These are phyloP conservation scores for Hypsibius dujardini DNA, from an alignment of 1,140 invertebrate species.

Conservation along the genomic window DNA sequence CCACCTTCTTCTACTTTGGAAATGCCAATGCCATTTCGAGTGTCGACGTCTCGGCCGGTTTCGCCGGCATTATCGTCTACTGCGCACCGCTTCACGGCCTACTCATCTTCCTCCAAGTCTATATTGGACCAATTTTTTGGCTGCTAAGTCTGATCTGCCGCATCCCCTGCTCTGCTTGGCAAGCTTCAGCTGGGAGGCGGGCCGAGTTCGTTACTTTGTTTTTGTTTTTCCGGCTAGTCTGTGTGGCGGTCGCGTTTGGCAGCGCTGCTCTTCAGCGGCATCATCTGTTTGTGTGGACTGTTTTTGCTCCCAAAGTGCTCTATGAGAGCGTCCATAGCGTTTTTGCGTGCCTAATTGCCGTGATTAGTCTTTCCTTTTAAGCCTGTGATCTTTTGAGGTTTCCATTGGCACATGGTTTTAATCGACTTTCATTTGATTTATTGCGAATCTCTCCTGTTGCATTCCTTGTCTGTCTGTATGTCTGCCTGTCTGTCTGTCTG, in stretches of 20 bases:
- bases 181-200: slow-evolving; percentile 18
- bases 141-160: slow-evolving; percentile 23
- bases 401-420: too few species aligned
- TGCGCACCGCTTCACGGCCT: slow-evolving; percentile 43
- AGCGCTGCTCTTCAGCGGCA: slow-evolving; percentile 50
- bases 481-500: too few species aligned
- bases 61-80: slow-evolving; percentile 60
- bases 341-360: too few species aligned
- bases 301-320: slow-evolving; percentile 71
- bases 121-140: slow-evolving; percentile 32
- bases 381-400: too few species aligned
- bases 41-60: slow-evolving; percentile 69
- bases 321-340: slow-evolving; percentile 43
- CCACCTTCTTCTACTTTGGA: slow-evolving; percentile 39
- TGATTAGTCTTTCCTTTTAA: too few species aligned
- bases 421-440: too few species aligned
- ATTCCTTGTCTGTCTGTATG: too few species aligned
- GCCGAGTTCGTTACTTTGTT: slow-evolving; percentile 36
- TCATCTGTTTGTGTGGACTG: slow-evolving; percentile 75
- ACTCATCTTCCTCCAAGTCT: slow-evolving; percentile 45
- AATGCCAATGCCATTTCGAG: slow-evolving; percentile 76
- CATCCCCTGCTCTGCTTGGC: slow-evolving; percentile 16
- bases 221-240: slow-evolving; percentile 35
- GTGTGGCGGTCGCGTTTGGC: slow-evolving; percentile 43
- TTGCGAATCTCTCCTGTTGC: too few species aligned